Base-by-base conservation (phyloP, 2,113 vertebrate genomes). In the Columba janthina region DNA sequence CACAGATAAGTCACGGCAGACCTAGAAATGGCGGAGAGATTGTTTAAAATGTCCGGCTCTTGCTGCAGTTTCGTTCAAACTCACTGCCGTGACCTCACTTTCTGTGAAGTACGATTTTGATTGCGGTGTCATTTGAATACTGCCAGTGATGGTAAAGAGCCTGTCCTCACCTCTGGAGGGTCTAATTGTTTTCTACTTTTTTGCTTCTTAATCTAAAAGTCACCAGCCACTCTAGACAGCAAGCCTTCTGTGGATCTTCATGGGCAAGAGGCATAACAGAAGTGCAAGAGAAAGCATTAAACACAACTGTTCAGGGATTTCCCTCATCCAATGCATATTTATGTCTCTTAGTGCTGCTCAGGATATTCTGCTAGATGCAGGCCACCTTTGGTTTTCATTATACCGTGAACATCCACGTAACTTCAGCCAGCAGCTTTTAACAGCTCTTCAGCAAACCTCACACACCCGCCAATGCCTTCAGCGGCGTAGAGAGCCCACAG, bases 391-490 rank as follows among this genome's bases (percentile, higher is more conserved):
- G 38, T 71, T 93, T 90, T 80, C 79, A 32, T 64, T 72, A 50
- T 36, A 48, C 61, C 2, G 4, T 20, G 14, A 87, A 32, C 73
- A 87, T 64, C 40, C 2, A 0, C 32, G 46, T 90, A 36, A 73
- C 71, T 85, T 71, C 56, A 90, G 69, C 48, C 53, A 89, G 76
- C 56, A 89, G 64, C 44, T 95, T 85, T 82, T 66, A 82, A 81
- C 28, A 76, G 46, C 36, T 71, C 40, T 57, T 89, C 18, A 62
- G 57, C n/a, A 85, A 89, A 73, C 10, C 16, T 34, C 34, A 46
- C 67, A 51, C 14, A 12, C 62, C 85, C 85, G 42, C 26, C 48
- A 51, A 1, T 48, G 51, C 51, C 69, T 77, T 76, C 67, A 34
- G 82, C 5, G 13, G 26, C 29, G 32, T 42, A 29, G 74, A 44